A percentile compares a stretch with the other conserved stretches of the same genome.
Conservation (phyloP, 2,888 invertebrate genomes). For the Elegia similella region DNA sequence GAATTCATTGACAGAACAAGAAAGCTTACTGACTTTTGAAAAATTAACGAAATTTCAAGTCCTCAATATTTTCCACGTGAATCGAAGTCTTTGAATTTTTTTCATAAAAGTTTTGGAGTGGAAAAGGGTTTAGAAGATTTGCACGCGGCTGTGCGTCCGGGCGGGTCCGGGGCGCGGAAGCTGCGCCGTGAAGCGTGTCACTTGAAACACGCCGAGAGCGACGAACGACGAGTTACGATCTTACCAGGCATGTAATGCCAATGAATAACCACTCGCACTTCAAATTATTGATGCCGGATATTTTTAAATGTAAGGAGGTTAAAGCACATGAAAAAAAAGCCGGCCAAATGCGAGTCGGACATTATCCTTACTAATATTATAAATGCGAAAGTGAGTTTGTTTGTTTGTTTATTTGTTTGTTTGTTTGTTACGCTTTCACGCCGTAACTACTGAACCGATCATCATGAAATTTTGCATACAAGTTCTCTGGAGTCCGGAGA, state of each 20-base stretch:
- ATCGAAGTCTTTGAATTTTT: constrained; percentile 6
- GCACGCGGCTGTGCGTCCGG: constrained; percentile 1
- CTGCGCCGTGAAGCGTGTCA: background rate
- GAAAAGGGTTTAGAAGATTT: constrained; percentile 12
- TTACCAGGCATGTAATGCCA: background rate
- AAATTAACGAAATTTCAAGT: background rate
- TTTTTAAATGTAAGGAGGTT: too few relatives aligned
- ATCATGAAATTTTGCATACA: too few relatives aligned
- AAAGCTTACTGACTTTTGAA: background rate
- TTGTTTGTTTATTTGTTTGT: too few relatives aligned
- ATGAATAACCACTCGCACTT: too few relatives aligned
- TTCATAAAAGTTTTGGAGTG: constrained; percentile 9
- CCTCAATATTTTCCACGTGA: background rate
- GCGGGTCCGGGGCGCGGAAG: background rate
- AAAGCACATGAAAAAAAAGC: too few relatives aligned
- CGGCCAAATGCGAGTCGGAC: too few relatives aligned
- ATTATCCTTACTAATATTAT: too few relatives aligned
- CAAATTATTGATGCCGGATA: too few relatives aligned
- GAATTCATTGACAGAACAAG: background rate
- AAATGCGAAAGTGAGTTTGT: too few relatives aligned
- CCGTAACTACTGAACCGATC: too few relatives aligned
- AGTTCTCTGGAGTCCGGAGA: too few relatives aligned
- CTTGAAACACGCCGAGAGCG: background rate
- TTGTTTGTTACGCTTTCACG: too few relatives aligned
- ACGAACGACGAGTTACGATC: background rate